Conservation (phyloP, 1,140 invertebrate genomes). For the Hyposmocoma kahamanoa region DNA sequence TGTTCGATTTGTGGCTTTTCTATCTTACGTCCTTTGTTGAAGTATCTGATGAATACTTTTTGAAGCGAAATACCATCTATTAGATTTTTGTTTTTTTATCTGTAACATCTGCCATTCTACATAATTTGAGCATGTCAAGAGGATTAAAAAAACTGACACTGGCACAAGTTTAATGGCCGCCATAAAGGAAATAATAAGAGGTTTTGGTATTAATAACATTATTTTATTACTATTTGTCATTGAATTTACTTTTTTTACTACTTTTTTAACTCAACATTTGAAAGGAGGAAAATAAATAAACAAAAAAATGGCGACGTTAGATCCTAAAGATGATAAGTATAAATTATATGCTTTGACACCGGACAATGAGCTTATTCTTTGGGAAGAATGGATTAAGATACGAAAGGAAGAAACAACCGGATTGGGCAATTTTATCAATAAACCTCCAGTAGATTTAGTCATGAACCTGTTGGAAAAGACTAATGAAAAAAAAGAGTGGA, state of each 20-base stretch:
- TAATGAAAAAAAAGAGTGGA: constrained; percentile 47
- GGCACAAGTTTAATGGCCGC: no score
- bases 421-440: constrained; percentile 26
- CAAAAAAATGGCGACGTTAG: background rate
- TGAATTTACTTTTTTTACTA: background rate
- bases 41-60: no score
- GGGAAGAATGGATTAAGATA: constrained; percentile 62
- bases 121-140: no score
- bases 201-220: no score
- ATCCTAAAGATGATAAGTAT: constrained; percentile 8
- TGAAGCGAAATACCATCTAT: no score
- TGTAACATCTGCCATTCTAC: no score
- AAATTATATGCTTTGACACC: constrained; percentile 12
- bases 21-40: no score
- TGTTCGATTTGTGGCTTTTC: no score
- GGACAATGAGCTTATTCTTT: constrained; percentile 43
- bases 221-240: no score
- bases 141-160: no score
- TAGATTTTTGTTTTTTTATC: no score
- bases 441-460: constrained; percentile 38
- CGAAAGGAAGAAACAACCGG: constrained; percentile 42
- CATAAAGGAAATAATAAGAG: no score
- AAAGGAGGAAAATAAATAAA: background rate
- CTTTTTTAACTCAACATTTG: background rate
- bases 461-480: constrained; percentile 51